Evolutionary conservation across 2,113 vertebrate genomes (phyloP).

Genomic region (Marmota flaviventris): DNA sequence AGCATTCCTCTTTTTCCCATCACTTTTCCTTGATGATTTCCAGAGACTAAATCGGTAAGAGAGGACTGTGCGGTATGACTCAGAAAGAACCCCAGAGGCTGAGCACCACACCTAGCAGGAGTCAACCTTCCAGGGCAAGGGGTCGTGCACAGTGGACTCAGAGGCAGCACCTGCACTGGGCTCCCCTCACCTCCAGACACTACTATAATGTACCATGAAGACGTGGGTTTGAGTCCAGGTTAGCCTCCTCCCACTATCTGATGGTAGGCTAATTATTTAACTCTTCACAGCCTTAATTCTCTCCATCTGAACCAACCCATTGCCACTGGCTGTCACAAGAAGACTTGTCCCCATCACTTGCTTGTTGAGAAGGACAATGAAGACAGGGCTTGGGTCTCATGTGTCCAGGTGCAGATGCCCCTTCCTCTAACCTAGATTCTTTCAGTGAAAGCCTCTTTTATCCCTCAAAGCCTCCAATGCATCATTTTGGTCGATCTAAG

Average conservation of each 20-base stretch:
- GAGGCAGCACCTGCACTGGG: too few species aligned
- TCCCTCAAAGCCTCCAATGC: neutral
- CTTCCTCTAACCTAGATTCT: neutral
- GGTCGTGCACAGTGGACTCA: accelerated
- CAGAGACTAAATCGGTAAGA: neutral
- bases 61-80: neutral
- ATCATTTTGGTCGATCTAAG: neutral
- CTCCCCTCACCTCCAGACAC: neutral
- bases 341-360: neutral
- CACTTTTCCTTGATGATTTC: neutral
- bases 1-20: neutral
- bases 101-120: neutral
- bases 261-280: neutral
- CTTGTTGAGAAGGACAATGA: neutral
- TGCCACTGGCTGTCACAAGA: neutral
- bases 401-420: neutral
- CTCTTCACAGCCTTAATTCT: neutral
- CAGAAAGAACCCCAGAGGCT: neutral
- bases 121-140: neutral
- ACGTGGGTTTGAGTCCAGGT: neutral
- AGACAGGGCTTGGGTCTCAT: neutral
- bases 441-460: neutral
- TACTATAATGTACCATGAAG: accelerated
- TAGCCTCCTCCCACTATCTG: neutral
- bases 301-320: neutral